Evolutionary conservation across 2,113 vertebrate species (phyloP).

Genomic region (Piprites chloris): DNA sequence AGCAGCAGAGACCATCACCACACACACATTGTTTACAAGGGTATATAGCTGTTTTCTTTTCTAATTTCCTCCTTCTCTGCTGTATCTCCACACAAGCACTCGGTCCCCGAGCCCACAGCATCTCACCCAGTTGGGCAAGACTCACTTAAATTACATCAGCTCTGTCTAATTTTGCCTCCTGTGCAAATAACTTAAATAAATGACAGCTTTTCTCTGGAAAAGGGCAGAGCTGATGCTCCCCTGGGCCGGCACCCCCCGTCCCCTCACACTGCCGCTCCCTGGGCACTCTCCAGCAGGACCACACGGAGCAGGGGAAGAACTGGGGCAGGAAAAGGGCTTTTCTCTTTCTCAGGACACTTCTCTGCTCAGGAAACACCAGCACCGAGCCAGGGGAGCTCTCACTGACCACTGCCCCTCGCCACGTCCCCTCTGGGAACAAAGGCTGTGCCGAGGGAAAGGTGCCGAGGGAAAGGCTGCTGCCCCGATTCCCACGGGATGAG

Average conservation of each 20-base stretch:
- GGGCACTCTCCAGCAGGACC: fast-evolving
- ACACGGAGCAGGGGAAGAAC: background rate
- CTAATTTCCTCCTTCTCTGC: background rate
- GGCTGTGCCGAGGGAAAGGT: background rate
- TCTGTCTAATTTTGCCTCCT: background rate
- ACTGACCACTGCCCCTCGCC: fast-evolving
- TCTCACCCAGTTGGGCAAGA: background rate
- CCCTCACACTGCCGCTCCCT: fast-evolving
- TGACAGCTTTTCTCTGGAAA: background rate
- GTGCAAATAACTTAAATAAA: background rate
- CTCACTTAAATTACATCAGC: fast-evolving
- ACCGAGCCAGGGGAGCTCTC: fast-evolving
- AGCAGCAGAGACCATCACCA: background rate
- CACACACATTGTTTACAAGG: fast-evolving
- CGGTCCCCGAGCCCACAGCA: fast-evolving
- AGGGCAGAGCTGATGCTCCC: background rate
- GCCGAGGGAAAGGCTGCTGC: background rate
- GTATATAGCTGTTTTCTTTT: fast-evolving
- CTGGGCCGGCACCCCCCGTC: fast-evolving
- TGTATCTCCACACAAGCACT: background rate
- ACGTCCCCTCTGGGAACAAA: background rate
- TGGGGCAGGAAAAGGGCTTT: background rate
- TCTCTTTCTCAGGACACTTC: background rate
- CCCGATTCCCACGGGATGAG: background rate
- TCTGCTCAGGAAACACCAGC: background rate